Percentiles rank a stretch among this genome's conserved stretches.
phyloP scores from a whole-genome alignment of 2,113 vertebrate species.

The Datnioides undecimradiatus region DNA sequence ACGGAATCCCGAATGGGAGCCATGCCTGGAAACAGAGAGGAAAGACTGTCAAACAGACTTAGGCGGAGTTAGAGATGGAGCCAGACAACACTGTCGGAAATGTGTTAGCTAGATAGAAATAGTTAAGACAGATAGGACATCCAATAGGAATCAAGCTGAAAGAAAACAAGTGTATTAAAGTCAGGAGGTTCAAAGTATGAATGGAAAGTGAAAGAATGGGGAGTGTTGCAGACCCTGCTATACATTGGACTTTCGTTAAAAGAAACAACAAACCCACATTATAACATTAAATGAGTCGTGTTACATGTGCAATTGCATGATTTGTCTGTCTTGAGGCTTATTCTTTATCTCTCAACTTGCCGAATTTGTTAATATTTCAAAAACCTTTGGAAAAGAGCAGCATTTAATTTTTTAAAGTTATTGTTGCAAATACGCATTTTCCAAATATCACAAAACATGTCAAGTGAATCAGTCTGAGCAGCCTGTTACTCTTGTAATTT shows the following conservation, averaged over 20 bases:
- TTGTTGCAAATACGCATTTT: not conserved
- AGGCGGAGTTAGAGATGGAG: constrained; percentile 22
- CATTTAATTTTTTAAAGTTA: not conserved
- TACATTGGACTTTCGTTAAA: not conserved
- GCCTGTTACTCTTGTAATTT: not conserved
- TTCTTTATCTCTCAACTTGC: not conserved
- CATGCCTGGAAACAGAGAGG: constrained; percentile 89
- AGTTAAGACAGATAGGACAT: constrained; percentile 22
- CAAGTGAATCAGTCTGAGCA: not conserved
- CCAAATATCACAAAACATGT: not conserved
- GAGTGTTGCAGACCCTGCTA: constrained; percentile 11
- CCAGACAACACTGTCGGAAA: constrained; percentile 18
- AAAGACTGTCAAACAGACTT: constrained; percentile 69
- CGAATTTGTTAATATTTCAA: not conserved
- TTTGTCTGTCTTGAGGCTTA: not conserved
- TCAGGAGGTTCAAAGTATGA: constrained; percentile 33
- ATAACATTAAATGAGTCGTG: not conserved
- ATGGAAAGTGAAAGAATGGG: constrained; percentile 17
- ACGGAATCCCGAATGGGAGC: constrained; percentile 97
- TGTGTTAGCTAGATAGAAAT: constrained; percentile 36
- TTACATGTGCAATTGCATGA: not conserved
- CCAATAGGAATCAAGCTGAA: constrained; percentile 38
- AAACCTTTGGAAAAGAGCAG: not conserved
- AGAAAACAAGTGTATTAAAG: not conserved
- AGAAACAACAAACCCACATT: not conserved